Percentiles rank a stretch among this genome's conserved stretches.
phyloP scores from a whole-genome alignment of 2,888 invertebrate species.

The Drosophila phalerata region DNA sequence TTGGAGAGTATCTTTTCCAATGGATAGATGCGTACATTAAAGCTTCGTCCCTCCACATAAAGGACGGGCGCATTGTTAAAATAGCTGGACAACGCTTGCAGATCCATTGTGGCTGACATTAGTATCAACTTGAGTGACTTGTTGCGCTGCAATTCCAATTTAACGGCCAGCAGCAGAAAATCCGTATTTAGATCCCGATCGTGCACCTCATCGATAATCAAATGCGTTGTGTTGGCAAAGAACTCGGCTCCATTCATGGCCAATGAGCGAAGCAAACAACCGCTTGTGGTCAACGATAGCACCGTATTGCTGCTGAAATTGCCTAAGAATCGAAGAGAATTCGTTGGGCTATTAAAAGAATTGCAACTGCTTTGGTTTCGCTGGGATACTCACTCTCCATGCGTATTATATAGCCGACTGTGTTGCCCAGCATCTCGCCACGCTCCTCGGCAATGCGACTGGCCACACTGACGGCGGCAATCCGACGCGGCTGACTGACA shows the following conservation, averaged over 20 bases:
- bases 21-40: constrained; percentile 91
- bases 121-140: constrained; percentile 92
- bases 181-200: constrained; percentile 97
- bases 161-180: constrained; percentile 94
- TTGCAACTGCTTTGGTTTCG: neutral
- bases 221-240: constrained; percentile 88
- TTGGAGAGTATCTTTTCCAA: constrained; percentile 92
- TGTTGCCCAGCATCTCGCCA: constrained; percentile 88
- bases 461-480: constrained; percentile 95
- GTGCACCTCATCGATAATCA: constrained; percentile 97
- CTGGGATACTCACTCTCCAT: constrained; percentile 88
- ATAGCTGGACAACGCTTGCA: constrained; percentile 92
- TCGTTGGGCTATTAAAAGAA: neutral
- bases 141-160: constrained; percentile 90
- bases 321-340: constrained; percentile 54
- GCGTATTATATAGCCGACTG: constrained; percentile 96
- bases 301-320: constrained; percentile 75
- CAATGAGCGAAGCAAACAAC: constrained; percentile 90
- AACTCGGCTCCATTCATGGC: constrained; percentile 89
- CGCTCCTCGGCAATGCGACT: constrained; percentile 93
- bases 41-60: constrained; percentile 91
- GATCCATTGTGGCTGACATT: constrained; percentile 98
- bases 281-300: constrained; percentile 84
- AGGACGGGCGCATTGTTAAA: constrained; percentile 93
- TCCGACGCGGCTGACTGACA: constrained; percentile 96